Percentiles rank a stretch among this genome's conserved stretches.
These are phyloP conservation scores for Mamestra brassicae DNA, from an alignment of 2,888 invertebrate genomes.

Conservation along the genomic window DNA sequence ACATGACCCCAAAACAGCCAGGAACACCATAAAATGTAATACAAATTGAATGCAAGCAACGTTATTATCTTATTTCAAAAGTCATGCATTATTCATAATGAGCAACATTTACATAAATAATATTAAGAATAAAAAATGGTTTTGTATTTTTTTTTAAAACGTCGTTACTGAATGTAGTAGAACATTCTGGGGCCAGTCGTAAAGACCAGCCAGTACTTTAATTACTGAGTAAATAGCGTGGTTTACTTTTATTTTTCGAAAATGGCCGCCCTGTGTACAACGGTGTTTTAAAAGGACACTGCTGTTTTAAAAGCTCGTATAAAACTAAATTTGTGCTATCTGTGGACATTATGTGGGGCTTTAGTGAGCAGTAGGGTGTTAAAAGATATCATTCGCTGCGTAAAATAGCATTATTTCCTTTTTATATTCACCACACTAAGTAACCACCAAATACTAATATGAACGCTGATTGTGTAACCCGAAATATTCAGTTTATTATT, in stretches of 20 bases:
- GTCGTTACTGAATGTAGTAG: slow-evolving; percentile 66
- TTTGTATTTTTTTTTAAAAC: slow-evolving; percentile 61
- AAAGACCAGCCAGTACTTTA: slow-evolving; percentile 76
- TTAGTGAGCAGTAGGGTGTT: slow-evolving; percentile 1
- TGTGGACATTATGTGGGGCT: slow-evolving; percentile 12
- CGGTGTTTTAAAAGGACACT: slow-evolving; percentile 36
- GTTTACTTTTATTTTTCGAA: slow-evolving; percentile 65
- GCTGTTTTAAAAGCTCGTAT: slow-evolving; percentile 33
- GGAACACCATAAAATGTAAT: slow-evolving; percentile 36
- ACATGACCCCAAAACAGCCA: slow-evolving; percentile 16
- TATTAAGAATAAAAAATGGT: slow-evolving; percentile 63
- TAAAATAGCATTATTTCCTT: not conserved
- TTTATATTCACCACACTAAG: not conserved
- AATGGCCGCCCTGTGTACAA: slow-evolving; percentile 53
- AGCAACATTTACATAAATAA: slow-evolving; percentile 72
- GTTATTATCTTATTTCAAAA: slow-evolving; percentile 51
- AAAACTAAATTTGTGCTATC: slow-evolving; percentile 35
- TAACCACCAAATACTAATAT: not conserved
- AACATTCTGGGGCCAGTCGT: slow-evolving; percentile 68
- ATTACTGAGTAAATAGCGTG: slow-evolving; percentile 75
- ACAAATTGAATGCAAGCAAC: slow-evolving; percentile 41
- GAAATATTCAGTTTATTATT: not conserved
- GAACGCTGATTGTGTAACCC: not conserved
- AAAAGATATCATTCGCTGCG: not conserved
- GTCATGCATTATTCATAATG: slow-evolving; percentile 69